These are phyloP conservation scores for Trachelipus rathkii DNA, from an alignment of 1,140 invertebrate species.

Conservation along the genomic window DNA sequence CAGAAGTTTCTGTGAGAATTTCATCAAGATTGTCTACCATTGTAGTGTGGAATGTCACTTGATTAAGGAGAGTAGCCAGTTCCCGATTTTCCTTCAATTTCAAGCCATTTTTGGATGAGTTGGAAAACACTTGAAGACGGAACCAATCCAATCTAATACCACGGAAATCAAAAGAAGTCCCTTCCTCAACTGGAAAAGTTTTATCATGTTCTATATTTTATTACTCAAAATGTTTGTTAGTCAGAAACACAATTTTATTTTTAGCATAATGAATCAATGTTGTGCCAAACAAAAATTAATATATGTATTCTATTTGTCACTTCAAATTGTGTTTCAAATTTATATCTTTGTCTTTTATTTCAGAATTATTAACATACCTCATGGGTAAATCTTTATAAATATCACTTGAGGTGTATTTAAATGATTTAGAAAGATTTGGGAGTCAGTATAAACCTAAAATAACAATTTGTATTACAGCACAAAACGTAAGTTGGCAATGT, in stretches of 20 bases:
- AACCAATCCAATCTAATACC: conserved; percentile 96
- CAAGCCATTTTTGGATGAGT: conserved; percentile 74
- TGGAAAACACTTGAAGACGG: conserved; percentile 90
- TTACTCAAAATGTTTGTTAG: conserved; percentile 26
- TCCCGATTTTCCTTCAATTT: conserved; percentile 80
- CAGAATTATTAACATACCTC: no score
- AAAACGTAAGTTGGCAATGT: no score
- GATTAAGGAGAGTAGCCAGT: conserved; percentile 87
- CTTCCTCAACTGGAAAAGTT: conserved; percentile 64
- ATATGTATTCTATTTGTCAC: no score
- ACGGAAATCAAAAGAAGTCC: conserved; percentile 92
- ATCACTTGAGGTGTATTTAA: no score
- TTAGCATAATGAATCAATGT: background rate
- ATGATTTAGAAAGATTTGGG: no score
- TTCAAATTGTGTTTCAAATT: no score
- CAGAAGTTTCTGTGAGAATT: conserved; percentile 91
- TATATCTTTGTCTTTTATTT: no score
- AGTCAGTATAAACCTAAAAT: no score
- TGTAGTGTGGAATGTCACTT: conserved; percentile 93
- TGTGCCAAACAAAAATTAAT: background rate
- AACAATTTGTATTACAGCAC: no score
- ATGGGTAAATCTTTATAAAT: no score
- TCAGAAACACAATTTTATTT: conserved; percentile 14
- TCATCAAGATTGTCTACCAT: conserved; percentile 99
- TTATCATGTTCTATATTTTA: conserved; percentile 55